Conservation (phyloP, 2,113 vertebrate species). For the Archocentrus centrarchus region DNA sequence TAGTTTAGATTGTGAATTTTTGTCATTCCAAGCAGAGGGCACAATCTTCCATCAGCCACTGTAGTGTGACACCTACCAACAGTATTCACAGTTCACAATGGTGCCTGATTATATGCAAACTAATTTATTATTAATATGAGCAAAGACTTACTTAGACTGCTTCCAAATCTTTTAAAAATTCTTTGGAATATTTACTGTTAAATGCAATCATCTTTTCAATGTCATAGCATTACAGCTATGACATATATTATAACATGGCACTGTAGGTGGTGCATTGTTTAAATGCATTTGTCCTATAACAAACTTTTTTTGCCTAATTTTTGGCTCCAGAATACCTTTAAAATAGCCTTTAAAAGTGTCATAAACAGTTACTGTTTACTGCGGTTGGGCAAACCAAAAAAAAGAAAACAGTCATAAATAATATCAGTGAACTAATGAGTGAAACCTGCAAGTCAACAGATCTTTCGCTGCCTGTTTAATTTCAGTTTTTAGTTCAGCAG, state of each 20-base stretch:
- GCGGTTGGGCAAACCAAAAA: too few species aligned
- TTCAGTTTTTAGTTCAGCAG: slow-evolving; percentile 28
- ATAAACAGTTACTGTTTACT: neutral
- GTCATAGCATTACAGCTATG: neutral
- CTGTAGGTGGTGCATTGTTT: neutral
- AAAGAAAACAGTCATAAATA: neutral
- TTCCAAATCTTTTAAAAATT: neutral
- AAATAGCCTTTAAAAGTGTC: neutral
- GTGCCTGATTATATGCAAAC: neutral
- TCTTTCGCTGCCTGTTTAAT: neutral
- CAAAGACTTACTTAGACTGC: neutral
- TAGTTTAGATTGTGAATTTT: slow-evolving; percentile 70
- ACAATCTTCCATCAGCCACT: slow-evolving; percentile 21
- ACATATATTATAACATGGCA: neutral
- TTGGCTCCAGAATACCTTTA: neutral
- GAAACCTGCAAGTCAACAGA: neutral
- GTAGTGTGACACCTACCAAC: slow-evolving; percentile 1
- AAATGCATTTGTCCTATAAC: neutral
- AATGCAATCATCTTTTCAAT: neutral
- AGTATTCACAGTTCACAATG: neutral
- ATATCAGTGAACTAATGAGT: neutral
- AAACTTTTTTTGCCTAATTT: neutral
- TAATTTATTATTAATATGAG: neutral
- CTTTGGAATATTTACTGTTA: neutral
- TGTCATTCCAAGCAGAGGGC: slow-evolving; percentile 53